phyloP scores from a whole-genome alignment of 2,888 invertebrate genomes.

The Drosophila quinaria region DNA sequence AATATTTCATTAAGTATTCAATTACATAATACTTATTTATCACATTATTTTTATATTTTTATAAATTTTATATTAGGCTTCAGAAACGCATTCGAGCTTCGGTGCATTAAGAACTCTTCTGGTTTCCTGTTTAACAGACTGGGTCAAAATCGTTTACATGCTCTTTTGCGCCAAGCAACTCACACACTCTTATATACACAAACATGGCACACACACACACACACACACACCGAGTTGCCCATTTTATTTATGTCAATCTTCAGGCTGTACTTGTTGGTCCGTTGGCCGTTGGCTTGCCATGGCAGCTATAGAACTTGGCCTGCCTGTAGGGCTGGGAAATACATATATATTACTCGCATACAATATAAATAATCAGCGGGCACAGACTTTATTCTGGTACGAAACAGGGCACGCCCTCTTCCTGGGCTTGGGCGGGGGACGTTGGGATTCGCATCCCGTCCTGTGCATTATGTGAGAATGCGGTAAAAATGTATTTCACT shows the following conservation, averaged over 20 bases:
- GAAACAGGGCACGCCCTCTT: slow-evolving; percentile 52
- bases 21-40: too few relatives aligned
- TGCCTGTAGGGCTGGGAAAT: slow-evolving; percentile 55
- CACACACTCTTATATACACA: slow-evolving; percentile 5
- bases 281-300: slow-evolving; percentile 33
- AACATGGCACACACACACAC: background rate
- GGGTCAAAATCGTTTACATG: slow-evolving; percentile 69
- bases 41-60: background rate
- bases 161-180: slow-evolving; percentile 41
- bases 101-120: slow-evolving; percentile 16
- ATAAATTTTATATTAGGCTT: too few relatives aligned
- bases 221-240: slow-evolving; percentile 37
- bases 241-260: slow-evolving; percentile 77
- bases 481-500: slow-evolving; percentile 44
- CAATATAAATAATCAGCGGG: slow-evolving; percentile 71
- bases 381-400: slow-evolving; percentile 25
- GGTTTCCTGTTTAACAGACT: slow-evolving; percentile 30
- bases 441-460: background rate
- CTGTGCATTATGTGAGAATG: slow-evolving; percentile 26
- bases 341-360: slow-evolving; percentile 7
- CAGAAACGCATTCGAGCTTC: slow-evolving; percentile 30
- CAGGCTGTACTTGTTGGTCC: slow-evolving; percentile 44
- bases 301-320: slow-evolving; percentile 26
- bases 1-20: too few relatives aligned
- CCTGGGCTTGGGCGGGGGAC: slow-evolving; percentile 22